phyloP scores from a whole-genome alignment of 2,888 invertebrate genomes.

The Temnothorax rugatulus region DNA sequence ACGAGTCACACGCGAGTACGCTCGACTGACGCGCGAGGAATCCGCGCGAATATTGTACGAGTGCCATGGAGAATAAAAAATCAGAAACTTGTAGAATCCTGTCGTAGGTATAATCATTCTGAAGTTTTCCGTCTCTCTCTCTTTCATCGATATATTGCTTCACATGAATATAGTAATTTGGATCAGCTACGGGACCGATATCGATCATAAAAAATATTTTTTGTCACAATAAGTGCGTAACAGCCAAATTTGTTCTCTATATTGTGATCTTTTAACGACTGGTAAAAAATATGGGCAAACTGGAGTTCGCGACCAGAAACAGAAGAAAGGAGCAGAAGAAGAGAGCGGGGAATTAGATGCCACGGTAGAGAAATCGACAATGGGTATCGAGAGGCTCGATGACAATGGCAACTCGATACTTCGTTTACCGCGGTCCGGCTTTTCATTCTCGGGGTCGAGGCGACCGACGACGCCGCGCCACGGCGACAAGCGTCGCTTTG shows the following conservation, averaged over 20 bases:
- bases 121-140: not conserved
- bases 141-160: not conserved
- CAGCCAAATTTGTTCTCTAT: slow-evolving; percentile 72
- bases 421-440: slow-evolving; percentile 44
- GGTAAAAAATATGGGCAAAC: slow-evolving; percentile 36
- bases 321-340: not conserved
- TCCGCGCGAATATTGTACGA: slow-evolving; percentile 36
- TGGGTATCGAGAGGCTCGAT: slow-evolving; percentile 38
- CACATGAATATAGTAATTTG: no score
- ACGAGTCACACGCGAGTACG: slow-evolving; percentile 33
- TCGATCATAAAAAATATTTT: not conserved
- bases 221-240: not conserved
- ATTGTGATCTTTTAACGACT: slow-evolving; percentile 25
- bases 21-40: slow-evolving; percentile 45
- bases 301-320: slow-evolving; percentile 37
- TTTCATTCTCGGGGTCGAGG: slow-evolving; percentile 18
- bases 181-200: not conserved
- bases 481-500: slow-evolving; percentile 41
- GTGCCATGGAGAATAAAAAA: not conserved
- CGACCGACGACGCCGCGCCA: not conserved
- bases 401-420: slow-evolving; percentile 54
- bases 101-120: not conserved
- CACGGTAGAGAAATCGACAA: slow-evolving; percentile 37
- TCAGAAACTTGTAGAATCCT: slow-evolving; percentile 59
- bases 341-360: slow-evolving; percentile 43